Base-by-base conservation (phyloP, 2,888 invertebrate genomes). In the Gibbula magus region DNA sequence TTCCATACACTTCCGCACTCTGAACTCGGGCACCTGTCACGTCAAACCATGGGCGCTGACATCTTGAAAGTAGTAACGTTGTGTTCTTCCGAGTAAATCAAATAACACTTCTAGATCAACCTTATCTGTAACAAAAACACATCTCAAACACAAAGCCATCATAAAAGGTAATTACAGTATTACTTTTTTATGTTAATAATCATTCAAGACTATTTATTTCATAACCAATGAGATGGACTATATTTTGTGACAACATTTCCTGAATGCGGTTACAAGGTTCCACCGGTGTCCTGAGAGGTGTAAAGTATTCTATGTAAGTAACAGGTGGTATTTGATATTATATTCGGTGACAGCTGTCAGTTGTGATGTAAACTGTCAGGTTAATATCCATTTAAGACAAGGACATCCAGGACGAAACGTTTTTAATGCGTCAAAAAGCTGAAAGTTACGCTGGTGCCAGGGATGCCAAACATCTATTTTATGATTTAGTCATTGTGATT, bases 41-140 rank as follows among this genome's bases (percentile, higher is more conserved):
- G 45, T 75, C 52, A 22, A 39, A 77, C n/a, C 78, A 84, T 83
- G 86, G 86, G 83, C 83, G 86, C 86, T 79, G 86, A 81, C 86
- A 86, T 86, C 67, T 86, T 86, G 81, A 74, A 81, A 56, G 35
- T 32, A 75, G 56, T 54, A 52, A 45, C 22, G 16, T 18, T 74
- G 25, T 70, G 32, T 54, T 52, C 51, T 29, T 45, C 25, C 70
- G 29, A 7, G 45, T 54, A 45, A 10, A 45, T n/a, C 22, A 1
- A n/a, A 25, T 25, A 56, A 56, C 3, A 20, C 16, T 4, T 25
- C 56, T 56, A 25, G 5, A 56, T 56, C 13, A n/a, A 56, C 7
- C 7, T 25, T 1, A 25, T 3, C 8, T 13, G 25, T 25, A 3
- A 25, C 20, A 56, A 16, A 56, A 56, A 56, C 1, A 8, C 25